A percentile compares a stretch with the other conserved stretches of the same genome.
Conservation (phyloP, 37 sponge, comb jelly and placozoan species). For the Spongilla lacustris region DNA sequence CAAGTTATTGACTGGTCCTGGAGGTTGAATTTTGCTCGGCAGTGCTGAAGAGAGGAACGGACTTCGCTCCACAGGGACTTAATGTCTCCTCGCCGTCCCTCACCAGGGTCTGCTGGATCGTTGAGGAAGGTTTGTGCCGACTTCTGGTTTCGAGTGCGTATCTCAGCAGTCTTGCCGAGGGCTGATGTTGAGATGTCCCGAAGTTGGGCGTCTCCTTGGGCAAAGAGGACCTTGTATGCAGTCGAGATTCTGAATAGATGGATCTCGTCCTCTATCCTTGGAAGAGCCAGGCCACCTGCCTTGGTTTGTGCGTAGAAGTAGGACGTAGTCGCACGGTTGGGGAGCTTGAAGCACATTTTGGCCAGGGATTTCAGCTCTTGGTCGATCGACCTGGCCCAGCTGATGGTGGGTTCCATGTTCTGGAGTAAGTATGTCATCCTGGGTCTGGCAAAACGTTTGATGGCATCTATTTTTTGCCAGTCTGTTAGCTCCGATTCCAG, state of each 20-base stretch:
- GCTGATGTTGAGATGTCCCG: neutral
- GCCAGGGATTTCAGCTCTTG: constrained; percentile 1
- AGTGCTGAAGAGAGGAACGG: neutral
- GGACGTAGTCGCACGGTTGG: constrained; percentile 10
- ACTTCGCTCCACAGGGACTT: constrained; percentile 18
- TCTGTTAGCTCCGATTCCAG: constrained; percentile 8
- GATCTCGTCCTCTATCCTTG: constrained; percentile 22
- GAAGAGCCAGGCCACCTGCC: constrained; percentile 47
- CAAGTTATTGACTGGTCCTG: constrained; percentile 1
- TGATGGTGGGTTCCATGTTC: neutral
- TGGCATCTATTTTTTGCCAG: constrained; percentile 71
- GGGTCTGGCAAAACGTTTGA: constrained; percentile 35
- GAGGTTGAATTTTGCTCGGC: constrained; percentile 6
- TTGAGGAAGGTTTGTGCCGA: constrained; percentile 28
- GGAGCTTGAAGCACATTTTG: constrained; percentile 23
- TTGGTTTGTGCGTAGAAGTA: constrained; percentile 20
- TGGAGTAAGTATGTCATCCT: constrained; percentile 10
- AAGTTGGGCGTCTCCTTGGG: neutral
- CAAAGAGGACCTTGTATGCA: constrained; percentile 1
- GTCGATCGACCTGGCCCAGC: constrained; percentile 24
- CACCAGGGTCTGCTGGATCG: constrained; percentile 4
- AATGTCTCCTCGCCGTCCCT: constrained; percentile 4
- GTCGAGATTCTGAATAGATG: constrained; percentile 5
- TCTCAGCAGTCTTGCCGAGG: neutral
- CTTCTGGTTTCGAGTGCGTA: constrained; percentile 5